Conservation (phyloP, 1,140 invertebrate species). For the Riptortus pedestris region DNA sequence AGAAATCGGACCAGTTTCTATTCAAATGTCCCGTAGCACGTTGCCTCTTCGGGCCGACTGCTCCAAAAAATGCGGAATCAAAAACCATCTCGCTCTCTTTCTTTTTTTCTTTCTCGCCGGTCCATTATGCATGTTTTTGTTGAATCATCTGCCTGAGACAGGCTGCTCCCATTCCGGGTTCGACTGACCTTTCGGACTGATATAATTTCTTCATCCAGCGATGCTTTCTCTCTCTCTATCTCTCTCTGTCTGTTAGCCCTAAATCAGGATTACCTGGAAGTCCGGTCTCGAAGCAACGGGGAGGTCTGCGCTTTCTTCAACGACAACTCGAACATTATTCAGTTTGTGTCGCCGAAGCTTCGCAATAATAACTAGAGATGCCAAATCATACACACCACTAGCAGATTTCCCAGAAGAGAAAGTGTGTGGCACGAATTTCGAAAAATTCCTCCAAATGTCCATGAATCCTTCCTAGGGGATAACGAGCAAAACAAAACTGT, state of each 20-base stretch:
- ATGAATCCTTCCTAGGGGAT: too few species aligned
- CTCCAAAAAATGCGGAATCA: conserved; percentile 1
- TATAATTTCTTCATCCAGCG: conserved; percentile 5
- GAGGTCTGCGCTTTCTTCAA: too few species aligned
- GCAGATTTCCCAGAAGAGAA: too few species aligned
- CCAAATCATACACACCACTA: too few species aligned
- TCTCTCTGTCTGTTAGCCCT: too few species aligned
- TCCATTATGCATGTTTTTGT: not conserved
- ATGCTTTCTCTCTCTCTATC: not conserved
- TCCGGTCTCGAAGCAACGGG: not conserved
- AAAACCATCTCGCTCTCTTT: not conserved
- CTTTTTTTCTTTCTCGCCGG: conserved; percentile 3
- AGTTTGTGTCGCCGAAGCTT: too few species aligned
- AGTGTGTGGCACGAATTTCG: too few species aligned
- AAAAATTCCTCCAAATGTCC: too few species aligned
- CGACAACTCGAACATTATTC: too few species aligned
- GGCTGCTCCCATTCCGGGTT: conserved; percentile 1
- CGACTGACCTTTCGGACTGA: conserved; percentile 3
- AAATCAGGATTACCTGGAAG: not conserved
- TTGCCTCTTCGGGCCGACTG: not conserved
- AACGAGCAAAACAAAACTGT: too few species aligned
- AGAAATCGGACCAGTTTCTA: conserved; percentile 2
- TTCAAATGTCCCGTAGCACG: not conserved
- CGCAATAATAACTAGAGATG: too few species aligned
- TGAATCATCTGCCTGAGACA: conserved; percentile 1